Evolutionary conservation across 2,797 vertebrate genomes (phyloP).

Genomic region (Eurystomus glaucurus): DNA sequence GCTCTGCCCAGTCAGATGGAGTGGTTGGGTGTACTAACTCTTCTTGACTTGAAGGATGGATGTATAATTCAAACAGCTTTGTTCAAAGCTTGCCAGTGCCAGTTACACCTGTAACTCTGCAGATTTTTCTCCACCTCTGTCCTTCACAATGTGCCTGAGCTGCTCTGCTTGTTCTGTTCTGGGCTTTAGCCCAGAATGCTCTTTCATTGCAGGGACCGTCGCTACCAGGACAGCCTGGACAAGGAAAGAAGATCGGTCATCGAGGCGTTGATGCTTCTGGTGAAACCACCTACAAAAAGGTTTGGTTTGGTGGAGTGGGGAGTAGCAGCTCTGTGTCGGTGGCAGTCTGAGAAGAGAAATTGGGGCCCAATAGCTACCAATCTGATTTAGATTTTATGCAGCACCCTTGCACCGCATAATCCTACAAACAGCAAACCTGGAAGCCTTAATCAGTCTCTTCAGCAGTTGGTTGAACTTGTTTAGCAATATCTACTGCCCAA

Average conservation of each 20-base stretch:
- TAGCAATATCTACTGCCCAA: background rate
- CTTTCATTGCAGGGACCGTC: slow-evolving; percentile 85
- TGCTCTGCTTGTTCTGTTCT: background rate
- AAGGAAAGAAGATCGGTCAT: slow-evolving; percentile 95
- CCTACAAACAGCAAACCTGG: background rate
- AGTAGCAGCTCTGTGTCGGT: no score
- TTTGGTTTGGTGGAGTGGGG: slow-evolving; percentile 42
- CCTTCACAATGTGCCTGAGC: background rate
- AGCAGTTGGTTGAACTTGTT: background rate
- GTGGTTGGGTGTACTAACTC: background rate
- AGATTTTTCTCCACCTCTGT: background rate
- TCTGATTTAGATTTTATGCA: background rate
- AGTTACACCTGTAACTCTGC: background rate
- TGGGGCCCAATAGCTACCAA: background rate
- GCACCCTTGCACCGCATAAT: background rate
- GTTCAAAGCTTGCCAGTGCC: background rate
- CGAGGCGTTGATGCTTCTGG: slow-evolving; percentile 96
- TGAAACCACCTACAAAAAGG: slow-evolving; percentile 99
- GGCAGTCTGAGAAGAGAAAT: background rate
- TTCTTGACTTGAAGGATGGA: background rate
- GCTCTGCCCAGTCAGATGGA: background rate
- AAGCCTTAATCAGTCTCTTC: background rate
- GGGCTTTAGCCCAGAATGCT: background rate
- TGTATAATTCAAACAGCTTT: background rate
- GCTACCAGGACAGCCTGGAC: slow-evolving; percentile 87